phyloP scores from a whole-genome alignment of 2,113 vertebrate species.

The Lepus europaeus region DNA sequence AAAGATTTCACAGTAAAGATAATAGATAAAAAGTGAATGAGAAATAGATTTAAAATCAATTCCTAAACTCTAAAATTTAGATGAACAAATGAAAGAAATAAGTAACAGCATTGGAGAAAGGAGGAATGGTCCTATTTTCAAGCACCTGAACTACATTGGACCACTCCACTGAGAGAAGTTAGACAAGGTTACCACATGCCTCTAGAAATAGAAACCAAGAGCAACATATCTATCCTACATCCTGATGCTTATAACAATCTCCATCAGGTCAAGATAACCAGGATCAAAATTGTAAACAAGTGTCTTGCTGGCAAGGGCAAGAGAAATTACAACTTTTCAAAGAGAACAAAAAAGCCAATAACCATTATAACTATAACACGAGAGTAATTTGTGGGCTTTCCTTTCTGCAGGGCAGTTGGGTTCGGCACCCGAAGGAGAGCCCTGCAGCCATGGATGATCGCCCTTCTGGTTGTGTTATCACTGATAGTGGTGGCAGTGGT shows the following conservation, averaged over 20 bases:
- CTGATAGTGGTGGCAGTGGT: conserved; percentile 1
- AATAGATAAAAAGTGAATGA: conserved; percentile 20
- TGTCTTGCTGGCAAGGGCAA: conserved; percentile 27
- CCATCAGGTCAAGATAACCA: not conserved
- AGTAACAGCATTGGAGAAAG: not conserved
- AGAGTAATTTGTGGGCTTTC: conserved; percentile 28
- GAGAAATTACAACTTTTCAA: not conserved
- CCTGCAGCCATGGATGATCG: conserved; percentile 61
- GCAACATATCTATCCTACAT: not conserved
- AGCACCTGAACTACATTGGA: not conserved
- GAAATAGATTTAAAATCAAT: conserved; percentile 31
- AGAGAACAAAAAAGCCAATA: not conserved
- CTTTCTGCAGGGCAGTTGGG: conserved; percentile 26
- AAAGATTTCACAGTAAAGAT: conserved; percentile 1
- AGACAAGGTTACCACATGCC: not conserved
- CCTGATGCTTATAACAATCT: not conserved
- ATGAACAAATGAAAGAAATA: not conserved
- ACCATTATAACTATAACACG: not conserved
- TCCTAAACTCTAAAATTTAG: not conserved
- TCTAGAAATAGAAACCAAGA: not conserved
- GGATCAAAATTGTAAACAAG: conserved; percentile 34
- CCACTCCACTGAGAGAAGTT: not conserved
- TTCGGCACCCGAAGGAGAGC: not conserved
- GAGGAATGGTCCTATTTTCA: not conserved
- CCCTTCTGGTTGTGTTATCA: not conserved